These are phyloP conservation scores for Strix aluco DNA, from an alignment of 2,113 vertebrate species.

Conservation along the genomic window DNA sequence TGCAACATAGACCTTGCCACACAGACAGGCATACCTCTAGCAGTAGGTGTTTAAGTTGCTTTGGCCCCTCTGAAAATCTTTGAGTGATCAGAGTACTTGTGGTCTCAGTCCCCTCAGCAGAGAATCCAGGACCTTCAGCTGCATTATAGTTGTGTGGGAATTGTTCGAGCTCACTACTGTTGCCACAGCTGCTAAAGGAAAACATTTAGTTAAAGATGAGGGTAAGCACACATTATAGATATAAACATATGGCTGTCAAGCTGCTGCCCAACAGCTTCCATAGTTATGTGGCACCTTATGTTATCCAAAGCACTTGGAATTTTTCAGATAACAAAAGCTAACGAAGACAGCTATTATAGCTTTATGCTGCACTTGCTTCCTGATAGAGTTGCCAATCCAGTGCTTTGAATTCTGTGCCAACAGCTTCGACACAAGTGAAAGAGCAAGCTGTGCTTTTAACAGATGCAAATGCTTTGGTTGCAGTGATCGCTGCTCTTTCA, in stretches of 20 bases:
- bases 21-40: neutral
- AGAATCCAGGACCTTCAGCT: neutral
- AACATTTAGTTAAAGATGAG: conserved; percentile 17
- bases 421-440: conserved; percentile 36
- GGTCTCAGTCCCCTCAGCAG: neutral
- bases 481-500: neutral
- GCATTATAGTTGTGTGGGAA: neutral
- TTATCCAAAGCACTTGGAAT: conserved; percentile 45
- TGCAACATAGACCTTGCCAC: neutral
- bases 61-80: neutral
- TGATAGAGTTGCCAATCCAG: conserved; percentile 42
- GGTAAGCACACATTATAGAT: neutral
- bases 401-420: conserved; percentile 65
- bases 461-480: conserved; percentile 33
- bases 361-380: conserved; percentile 58
- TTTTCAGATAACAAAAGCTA: conserved; percentile 59
- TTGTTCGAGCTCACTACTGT: neutral
- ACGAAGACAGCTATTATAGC: conserved; percentile 9
- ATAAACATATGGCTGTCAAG: conserved; percentile 30
- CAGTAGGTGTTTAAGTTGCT: neutral
- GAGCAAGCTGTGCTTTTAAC: conserved; percentile 41
- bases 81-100: neutral
- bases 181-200: conserved; percentile 34
- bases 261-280: conserved; percentile 1
- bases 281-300: conserved; percentile 17